These are phyloP conservation scores for Arge pagana DNA, from an alignment of 2,888 invertebrate species.

Conservation along the genomic window DNA sequence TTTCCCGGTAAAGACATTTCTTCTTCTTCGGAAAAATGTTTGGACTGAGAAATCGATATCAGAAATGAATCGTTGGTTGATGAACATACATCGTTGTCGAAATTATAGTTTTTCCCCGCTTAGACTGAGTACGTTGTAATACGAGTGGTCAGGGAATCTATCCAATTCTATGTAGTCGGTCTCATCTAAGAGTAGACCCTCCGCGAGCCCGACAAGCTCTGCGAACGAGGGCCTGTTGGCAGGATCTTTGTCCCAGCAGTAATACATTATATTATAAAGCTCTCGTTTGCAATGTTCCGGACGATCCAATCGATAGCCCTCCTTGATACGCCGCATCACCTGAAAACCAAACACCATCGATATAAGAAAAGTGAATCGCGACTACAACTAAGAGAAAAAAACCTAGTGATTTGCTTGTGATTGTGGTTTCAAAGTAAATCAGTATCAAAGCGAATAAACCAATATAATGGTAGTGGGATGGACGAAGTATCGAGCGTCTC, in stretches of 20 bases:
- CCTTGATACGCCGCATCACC: constrained; percentile 72
- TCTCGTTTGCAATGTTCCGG: constrained; percentile 93
- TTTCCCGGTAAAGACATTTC: too few species aligned
- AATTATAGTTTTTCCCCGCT: constrained; percentile 79
- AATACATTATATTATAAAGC: constrained; percentile 92
- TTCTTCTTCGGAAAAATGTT: too few species aligned
- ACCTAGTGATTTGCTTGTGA: too few species aligned
- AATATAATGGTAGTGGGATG: too few species aligned
- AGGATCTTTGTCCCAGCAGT: constrained; percentile 90
- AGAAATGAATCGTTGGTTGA: too few species aligned
- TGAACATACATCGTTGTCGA: too few species aligned
- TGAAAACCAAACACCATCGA: too few species aligned
- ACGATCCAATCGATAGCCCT: constrained; percentile 88
- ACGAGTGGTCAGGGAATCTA: constrained; percentile 90
- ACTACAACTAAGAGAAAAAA: too few species aligned
- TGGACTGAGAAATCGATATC: too few species aligned
- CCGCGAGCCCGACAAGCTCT: constrained; percentile 80
- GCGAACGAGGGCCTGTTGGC: constrained; percentile 82
- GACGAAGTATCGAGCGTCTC: background rate
- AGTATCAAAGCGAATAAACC: background rate
- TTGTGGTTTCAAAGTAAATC: background rate
- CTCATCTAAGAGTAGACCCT: constrained; percentile 83
- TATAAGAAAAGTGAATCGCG: too few species aligned
- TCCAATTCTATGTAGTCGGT: constrained; percentile 93
- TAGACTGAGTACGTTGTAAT: constrained; percentile 83